Percentiles rank a stretch among this genome's conserved stretches.
phyloP scores from a whole-genome alignment of 2,113 vertebrate species.

The Platysternon megacephalum region DNA sequence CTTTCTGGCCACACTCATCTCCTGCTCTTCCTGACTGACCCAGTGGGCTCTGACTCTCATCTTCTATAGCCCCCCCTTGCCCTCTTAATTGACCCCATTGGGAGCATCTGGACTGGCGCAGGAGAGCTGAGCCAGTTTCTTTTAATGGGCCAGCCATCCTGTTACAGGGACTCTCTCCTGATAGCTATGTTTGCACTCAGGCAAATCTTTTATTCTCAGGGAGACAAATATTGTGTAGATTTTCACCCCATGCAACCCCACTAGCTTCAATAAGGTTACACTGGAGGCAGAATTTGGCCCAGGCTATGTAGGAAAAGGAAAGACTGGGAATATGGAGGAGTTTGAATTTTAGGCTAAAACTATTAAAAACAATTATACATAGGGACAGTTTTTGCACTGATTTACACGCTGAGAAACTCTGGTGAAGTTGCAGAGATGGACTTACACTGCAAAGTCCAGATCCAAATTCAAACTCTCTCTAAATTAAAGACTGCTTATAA shows the following conservation, averaged over 20 bases:
- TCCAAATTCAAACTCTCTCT: background rate
- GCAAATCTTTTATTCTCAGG: background rate
- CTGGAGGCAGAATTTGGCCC: background rate
- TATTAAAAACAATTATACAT: background rate
- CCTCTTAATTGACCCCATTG: too few species aligned
- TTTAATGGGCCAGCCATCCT: too few species aligned
- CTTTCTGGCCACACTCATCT: too few species aligned
- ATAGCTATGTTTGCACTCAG: background rate
- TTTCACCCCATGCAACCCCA: background rate
- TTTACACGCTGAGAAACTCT: background rate
- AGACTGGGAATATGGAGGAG: background rate
- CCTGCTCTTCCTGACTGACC: background rate
- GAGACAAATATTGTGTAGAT: background rate
- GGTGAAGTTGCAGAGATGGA: background rate
- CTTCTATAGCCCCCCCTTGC: background rate
- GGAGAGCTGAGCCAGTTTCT: too few species aligned
- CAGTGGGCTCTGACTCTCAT: background rate
- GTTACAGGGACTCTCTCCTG: background rate
- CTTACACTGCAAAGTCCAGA: background rate
- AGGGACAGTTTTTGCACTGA: background rate
- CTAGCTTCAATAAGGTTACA: background rate
- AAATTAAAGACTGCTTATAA: background rate
- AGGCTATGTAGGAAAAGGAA: background rate
- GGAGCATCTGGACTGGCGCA: too few species aligned
- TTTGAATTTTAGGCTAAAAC: background rate